These are phyloP conservation scores for Trichosurus vulpecula DNA, from an alignment of 2,797 vertebrate genomes.

Conservation along the genomic window DNA sequence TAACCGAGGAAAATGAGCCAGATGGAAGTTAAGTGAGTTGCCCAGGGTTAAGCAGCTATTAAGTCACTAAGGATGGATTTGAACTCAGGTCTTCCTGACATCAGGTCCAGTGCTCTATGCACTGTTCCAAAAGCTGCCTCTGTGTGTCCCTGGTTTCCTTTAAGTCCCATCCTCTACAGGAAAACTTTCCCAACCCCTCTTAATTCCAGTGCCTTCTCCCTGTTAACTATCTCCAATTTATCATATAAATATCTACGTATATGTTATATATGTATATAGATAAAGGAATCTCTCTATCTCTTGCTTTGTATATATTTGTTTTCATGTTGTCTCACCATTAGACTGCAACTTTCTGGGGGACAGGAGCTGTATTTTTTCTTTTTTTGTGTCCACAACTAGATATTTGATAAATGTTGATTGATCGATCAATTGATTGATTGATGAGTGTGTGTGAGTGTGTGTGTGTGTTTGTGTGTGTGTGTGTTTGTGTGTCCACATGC, in stretches of 20 bases:
- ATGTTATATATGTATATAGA: too few relatives aligned
- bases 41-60: background rate
- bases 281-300: background rate
- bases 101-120: background rate
- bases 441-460: background rate
- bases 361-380: background rate
- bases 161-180: background rate
- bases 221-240: background rate
- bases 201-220: background rate
- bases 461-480: background rate
- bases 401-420: background rate
- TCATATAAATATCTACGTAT: background rate
- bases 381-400: background rate
- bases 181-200: background rate
- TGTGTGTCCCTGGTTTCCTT: background rate
- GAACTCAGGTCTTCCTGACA: background rate
- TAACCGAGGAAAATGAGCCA: background rate
- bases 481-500: background rate
- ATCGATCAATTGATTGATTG: background rate
- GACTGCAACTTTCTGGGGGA: background rate
- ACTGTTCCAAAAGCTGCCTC: background rate
- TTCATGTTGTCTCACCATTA: background rate
- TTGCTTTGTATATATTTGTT: background rate
- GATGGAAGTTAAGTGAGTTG: background rate
- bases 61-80: background rate